Conservation (phyloP, 2,888 invertebrate species). For the Platypus cylindrus region DNA sequence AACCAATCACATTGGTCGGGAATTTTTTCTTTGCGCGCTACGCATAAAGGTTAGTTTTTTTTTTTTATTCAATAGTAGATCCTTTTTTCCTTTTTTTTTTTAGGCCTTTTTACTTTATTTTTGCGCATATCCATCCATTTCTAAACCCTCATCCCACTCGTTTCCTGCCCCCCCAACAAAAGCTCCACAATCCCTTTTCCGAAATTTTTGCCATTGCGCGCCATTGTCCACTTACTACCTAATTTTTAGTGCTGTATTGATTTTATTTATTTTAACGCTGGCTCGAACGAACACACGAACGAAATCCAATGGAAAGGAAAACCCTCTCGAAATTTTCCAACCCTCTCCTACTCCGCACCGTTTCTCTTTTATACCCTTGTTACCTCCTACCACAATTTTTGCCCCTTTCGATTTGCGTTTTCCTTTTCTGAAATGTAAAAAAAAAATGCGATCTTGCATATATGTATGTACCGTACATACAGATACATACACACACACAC, state of each 20-base stretch:
- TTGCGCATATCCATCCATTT: conserved; percentile 35
- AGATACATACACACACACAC: no score
- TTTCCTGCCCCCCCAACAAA: no score
- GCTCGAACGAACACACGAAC: conserved; percentile 10
- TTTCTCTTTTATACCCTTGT: no score
- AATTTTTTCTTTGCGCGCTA: conserved; percentile 33
- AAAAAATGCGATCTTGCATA: no score
- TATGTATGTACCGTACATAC: no score
- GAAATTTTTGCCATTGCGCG: conserved; percentile 37
- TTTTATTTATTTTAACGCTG: conserved; percentile 31
- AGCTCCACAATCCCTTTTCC: no score
- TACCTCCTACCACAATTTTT: no score
- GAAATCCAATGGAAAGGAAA: conserved; percentile 9
- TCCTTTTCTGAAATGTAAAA: no score
- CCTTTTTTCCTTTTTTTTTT: conserved; percentile 11
- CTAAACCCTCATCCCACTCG: no score
- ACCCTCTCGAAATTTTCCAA: conserved; percentile 13
- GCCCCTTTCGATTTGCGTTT: no score
- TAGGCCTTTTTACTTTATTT: conserved; percentile 24
- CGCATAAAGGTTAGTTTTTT: conserved; percentile 11
- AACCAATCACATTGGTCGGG: conserved; percentile 39
- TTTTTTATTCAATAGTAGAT: no score
- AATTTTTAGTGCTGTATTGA: conserved; percentile 37
- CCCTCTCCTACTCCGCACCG: no score
- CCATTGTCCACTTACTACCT: conserved; percentile 36